Conservation (phyloP, 2,113 vertebrate species). For the Pygathrix nemaeus region DNA sequence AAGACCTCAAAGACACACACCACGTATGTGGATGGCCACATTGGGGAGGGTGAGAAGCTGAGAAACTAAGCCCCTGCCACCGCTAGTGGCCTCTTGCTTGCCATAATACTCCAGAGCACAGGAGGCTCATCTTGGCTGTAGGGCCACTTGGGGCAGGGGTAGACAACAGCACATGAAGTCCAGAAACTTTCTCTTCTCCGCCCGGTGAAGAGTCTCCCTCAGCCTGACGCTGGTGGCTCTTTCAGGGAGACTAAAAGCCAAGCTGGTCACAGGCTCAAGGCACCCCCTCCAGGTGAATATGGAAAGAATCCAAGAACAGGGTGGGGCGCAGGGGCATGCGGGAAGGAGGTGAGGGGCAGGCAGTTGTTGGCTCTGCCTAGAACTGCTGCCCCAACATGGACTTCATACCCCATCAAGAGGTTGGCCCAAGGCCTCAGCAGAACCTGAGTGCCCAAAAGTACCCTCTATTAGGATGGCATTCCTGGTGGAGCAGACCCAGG, state of each 20-base stretch:
- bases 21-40: not conserved
- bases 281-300: not conserved
- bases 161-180: not conserved
- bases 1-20: slow-evolving; percentile 35
- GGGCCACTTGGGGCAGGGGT: not conserved
- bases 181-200: not conserved
- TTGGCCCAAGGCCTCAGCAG: not conserved
- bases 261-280: not conserved
- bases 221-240: not conserved
- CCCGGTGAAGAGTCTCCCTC: not conserved
- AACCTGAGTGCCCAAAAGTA: not conserved
- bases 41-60: not conserved
- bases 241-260: not conserved
- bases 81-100: not conserved
- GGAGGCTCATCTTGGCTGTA: not conserved
- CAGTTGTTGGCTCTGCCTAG: not conserved
- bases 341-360: not conserved
- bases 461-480: not conserved
- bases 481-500: not conserved
- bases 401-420: not conserved
- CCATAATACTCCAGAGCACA: not conserved
- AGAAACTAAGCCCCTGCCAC: not conserved
- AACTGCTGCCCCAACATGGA: not conserved
- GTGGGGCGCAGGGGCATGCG: not conserved
- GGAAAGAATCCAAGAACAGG: not conserved